These are phyloP conservation scores for Danio rerio DNA, from an alignment of 2,113 vertebrate genomes.

Conservation along the genomic window GRCz12tu NC_133200.1:18190501-18191000, in stretches of 20 bases:
- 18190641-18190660: slow-evolving; percentile 80
- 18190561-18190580: not conserved
- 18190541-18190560: not conserved
- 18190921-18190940: no score
- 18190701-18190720: slow-evolving; percentile 57
- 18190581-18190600: slow-evolving; percentile 1
- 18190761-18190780: not conserved
- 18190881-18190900: not conserved
- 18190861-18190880: not conserved
- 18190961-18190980: no score
- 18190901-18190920: no score
- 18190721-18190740: not conserved
- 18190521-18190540: not conserved
- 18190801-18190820: not conserved
- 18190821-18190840: not conserved
- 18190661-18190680: slow-evolving; percentile 81
- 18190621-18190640: slow-evolving; percentile 78
- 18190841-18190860: not conserved
- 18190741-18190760: not conserved
- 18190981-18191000: no score
- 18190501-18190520: not conserved
- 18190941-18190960: no score
- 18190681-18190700: slow-evolving; percentile 66
- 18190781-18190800: not conserved
- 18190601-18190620: slow-evolving; percentile 55